These are phyloP conservation scores for Trypoxylon attenuatum DNA, from an alignment of 2,888 invertebrate genomes.

Conservation along the genomic window DNA sequence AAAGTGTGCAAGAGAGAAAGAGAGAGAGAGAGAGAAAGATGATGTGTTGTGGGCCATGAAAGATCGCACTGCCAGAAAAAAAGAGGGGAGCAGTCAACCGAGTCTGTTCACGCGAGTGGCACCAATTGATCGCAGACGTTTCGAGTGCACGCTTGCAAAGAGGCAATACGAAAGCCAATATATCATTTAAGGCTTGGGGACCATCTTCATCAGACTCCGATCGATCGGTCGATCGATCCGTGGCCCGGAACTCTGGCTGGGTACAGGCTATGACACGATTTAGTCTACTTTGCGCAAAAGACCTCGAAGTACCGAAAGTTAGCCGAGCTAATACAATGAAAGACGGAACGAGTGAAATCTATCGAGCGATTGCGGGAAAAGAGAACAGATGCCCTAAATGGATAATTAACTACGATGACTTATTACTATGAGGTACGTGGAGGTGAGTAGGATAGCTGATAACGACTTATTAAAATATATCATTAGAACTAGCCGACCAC, in stretches of 20 bases:
- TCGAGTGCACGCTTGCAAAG: too few relatives aligned
- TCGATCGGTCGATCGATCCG: constrained; percentile 35
- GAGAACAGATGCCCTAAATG: constrained; percentile 39
- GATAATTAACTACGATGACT: constrained; percentile 53
- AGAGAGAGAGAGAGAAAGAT: too few relatives aligned
- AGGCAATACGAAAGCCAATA: not conserved
- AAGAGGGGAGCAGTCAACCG: too few relatives aligned
- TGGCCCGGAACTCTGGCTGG: constrained; percentile 30
- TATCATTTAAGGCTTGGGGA: constrained; percentile 19
- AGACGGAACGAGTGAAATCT: too few relatives aligned
- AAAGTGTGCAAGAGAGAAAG: not conserved
- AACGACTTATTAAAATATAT: constrained; percentile 68
- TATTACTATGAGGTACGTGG: constrained; percentile 46
- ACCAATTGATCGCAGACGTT: not conserved
- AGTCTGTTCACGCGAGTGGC: not conserved
- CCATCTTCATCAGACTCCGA: constrained; percentile 29
- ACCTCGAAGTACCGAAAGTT: constrained; percentile 34
- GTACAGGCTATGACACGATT: constrained; percentile 53
- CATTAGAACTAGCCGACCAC: constrained; percentile 70
- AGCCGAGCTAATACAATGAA: constrained; percentile 41
- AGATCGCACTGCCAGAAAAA: too few relatives aligned
- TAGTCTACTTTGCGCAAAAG: constrained; percentile 43
- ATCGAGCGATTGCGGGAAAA: too few relatives aligned
- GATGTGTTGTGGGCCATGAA: too few relatives aligned
- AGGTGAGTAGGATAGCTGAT: constrained; percentile 57